Conservation (phyloP, 2,797 vertebrate species). For the Macropus fuliginosus region DNA sequence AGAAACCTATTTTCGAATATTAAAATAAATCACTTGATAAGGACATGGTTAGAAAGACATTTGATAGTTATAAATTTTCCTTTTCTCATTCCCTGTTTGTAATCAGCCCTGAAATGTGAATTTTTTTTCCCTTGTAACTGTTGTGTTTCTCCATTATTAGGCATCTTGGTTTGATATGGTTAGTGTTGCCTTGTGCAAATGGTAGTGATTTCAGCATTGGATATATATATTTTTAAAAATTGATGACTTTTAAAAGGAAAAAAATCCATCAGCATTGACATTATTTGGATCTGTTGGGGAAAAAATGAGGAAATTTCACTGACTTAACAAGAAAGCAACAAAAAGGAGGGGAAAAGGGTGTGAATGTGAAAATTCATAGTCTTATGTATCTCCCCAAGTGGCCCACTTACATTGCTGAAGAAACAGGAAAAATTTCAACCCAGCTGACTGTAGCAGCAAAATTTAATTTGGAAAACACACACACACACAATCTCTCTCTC, state of each 20-base stretch:
- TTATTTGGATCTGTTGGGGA: constrained; percentile 61
- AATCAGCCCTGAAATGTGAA: constrained; percentile 68
- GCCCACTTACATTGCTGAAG: constrained; percentile 66
- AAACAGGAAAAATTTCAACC: constrained; percentile 86
- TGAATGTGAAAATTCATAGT: constrained; percentile 82
- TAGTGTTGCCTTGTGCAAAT: constrained; percentile 67
- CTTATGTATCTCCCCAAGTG: constrained; percentile 81
- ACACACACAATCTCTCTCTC: neutral
- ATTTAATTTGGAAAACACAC: constrained; percentile 63
- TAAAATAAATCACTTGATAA: constrained; percentile 74
- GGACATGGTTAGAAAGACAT: constrained; percentile 63
- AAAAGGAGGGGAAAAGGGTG: constrained; percentile 74
- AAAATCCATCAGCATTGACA: constrained; percentile 79
- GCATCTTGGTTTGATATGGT: constrained; percentile 66
- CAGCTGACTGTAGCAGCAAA: constrained; percentile 85
- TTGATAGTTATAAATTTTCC: constrained; percentile 77
- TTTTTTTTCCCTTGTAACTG: constrained; percentile 64
- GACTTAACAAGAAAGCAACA: constrained; percentile 66
- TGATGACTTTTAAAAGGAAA: constrained; percentile 77
- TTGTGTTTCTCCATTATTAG: constrained; percentile 73
- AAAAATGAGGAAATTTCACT: constrained; percentile 78
- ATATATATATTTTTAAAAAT: constrained; percentile 80
- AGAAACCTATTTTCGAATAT: constrained; percentile 78
- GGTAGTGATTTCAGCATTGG: constrained; percentile 78
- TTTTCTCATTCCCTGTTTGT: constrained; percentile 65